These are phyloP conservation scores for Drosophila algonquin DNA, from an alignment of 2,888 invertebrate genomes.

Conservation along the genomic window DNA sequence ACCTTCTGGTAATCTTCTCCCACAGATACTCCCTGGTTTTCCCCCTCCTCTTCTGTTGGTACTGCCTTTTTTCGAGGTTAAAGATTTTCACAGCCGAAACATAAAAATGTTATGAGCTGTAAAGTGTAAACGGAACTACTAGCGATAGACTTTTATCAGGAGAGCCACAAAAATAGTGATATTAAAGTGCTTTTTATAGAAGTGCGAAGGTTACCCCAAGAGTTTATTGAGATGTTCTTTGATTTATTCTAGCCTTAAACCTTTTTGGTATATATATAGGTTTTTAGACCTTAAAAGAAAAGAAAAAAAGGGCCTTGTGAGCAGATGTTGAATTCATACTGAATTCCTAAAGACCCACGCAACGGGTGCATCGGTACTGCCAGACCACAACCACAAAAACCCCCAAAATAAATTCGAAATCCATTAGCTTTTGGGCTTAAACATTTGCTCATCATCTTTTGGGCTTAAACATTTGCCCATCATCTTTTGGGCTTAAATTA, in stretches of 20 bases:
- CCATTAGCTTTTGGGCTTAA: neutral
- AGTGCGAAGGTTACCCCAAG: neutral
- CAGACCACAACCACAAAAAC: no score
- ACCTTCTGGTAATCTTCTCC: no score
- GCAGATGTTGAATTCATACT: no score
- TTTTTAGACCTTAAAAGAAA: no score
- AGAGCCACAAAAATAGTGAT: conserved; percentile 5
- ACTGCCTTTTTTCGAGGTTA: neutral
- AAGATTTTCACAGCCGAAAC: neutral
- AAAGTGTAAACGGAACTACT: conserved; percentile 6
- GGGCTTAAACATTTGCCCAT: neutral
- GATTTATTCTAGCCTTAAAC: neutral
- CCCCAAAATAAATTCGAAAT: neutral
- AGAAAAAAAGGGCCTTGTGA: no score
- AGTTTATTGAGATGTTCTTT: neutral
- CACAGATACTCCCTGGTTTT: neutral
- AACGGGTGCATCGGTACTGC: no score
- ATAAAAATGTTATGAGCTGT: conserved; percentile 12
- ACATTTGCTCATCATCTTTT: neutral
- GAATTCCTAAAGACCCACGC: no score
- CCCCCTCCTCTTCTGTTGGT: neutral
- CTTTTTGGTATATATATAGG: neutral
- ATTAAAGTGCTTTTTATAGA: conserved; percentile 5
- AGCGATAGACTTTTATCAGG: neutral
- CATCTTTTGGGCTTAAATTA: neutral